Conservation (phyloP, 2,113 vertebrate species). For the Nothocercus julius region DNA sequence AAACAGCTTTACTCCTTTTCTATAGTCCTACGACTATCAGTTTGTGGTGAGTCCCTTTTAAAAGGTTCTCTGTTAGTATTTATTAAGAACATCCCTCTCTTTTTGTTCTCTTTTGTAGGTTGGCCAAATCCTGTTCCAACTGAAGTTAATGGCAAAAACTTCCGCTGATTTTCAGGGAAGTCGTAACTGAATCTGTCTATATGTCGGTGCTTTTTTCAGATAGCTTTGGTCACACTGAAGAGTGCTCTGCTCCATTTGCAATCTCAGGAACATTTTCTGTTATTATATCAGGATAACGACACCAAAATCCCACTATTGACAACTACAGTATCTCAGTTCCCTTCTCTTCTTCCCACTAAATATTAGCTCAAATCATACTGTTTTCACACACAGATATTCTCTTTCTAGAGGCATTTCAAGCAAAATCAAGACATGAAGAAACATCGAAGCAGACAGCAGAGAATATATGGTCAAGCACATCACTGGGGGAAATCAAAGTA, state of each 20-base stretch:
- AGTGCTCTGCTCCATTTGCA: background rate
- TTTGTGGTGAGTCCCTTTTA: background rate
- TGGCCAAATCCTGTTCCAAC: background rate
- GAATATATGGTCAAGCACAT: rapidly evolving
- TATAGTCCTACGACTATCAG: background rate
- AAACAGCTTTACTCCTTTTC: background rate
- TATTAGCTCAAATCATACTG: background rate
- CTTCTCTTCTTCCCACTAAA: background rate
- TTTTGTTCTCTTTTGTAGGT: background rate
- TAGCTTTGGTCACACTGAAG: background rate
- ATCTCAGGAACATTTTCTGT: background rate
- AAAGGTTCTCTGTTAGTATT: background rate
- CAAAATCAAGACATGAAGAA: background rate
- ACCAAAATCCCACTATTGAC: background rate
- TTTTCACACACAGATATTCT: background rate
- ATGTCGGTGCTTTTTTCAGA: background rate
- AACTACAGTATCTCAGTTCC: background rate
- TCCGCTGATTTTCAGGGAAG: background rate
- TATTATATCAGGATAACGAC: background rate
- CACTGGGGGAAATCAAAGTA: background rate
- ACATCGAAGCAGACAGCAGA: background rate
- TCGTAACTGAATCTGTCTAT: background rate
- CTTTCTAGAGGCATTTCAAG: background rate
- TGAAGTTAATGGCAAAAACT: background rate
- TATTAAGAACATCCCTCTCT: background rate